Evolutionary conservation across 1,140 invertebrate species (phyloP).

Genomic region (Diachasma alloeum): DNA sequence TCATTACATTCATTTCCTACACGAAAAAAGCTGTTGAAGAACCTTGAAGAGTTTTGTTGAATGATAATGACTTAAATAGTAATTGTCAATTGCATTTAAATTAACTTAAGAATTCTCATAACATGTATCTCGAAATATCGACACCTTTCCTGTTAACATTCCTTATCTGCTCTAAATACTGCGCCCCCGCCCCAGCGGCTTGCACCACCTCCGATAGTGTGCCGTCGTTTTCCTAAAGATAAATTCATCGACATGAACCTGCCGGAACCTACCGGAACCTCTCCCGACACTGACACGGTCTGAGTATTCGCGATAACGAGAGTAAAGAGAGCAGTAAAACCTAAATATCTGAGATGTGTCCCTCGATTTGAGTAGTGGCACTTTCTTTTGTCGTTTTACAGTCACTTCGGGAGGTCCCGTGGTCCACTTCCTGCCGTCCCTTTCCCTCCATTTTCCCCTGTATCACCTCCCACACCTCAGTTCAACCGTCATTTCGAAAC

Average conservation of each 20-base stretch:
- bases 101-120: too few relatives aligned
- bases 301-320: not conserved
- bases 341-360: not conserved
- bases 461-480: not conserved
- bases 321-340: constrained; percentile 1
- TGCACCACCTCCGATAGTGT: not conserved
- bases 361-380: not conserved
- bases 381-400: constrained; percentile 24
- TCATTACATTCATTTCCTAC: too few relatives aligned
- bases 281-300: not conserved
- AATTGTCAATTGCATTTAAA: too few relatives aligned
- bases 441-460: constrained; percentile 1
- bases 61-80: too few relatives aligned
- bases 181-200: not conserved
- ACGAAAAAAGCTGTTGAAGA: too few relatives aligned
- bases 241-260: not conserved
- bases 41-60: too few relatives aligned
- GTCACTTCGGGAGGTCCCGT: constrained; percentile 21
- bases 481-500: not conserved
- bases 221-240: not conserved
- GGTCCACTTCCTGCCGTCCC: constrained; percentile 26
- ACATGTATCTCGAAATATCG: not conserved
- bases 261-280: not conserved
- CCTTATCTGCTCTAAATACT: not conserved
- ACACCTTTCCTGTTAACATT: not conserved